Conservation (phyloP, 2,797 vertebrate species). For the Menidia menidia region DNA sequence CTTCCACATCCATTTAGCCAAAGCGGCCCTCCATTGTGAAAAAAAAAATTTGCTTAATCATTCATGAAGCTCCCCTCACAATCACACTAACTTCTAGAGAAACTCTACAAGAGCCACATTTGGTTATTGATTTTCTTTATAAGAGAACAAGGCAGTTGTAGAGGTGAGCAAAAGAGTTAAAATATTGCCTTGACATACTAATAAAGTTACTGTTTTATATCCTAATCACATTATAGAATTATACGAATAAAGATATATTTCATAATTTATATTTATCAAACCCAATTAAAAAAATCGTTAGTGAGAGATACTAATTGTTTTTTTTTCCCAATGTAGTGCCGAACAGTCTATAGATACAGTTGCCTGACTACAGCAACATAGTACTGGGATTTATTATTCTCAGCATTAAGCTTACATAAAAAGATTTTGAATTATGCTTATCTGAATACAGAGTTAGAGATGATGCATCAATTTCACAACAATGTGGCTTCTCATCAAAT, state of each 20-base stretch:
- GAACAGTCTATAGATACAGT: neutral
- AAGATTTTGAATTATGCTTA: constrained; percentile 41
- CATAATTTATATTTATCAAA: no score
- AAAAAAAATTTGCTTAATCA: constrained; percentile 74
- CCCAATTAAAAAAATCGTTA: no score
- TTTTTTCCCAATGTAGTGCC: no score
- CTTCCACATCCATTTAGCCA: constrained; percentile 73
- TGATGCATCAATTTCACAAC: constrained; percentile 36
- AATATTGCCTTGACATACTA: no score
- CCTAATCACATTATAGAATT: no score
- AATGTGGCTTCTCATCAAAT: constrained; percentile 52
- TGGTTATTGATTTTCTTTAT: neutral
- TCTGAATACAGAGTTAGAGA: constrained; percentile 40
- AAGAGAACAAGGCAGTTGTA: neutral
- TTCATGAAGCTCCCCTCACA: constrained; percentile 73
- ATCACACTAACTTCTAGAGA: constrained; percentile 31
- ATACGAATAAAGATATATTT: no score
- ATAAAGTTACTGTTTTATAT: no score
- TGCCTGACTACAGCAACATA: constrained; percentile 26
- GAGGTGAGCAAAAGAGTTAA: neutral
- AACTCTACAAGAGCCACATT: neutral
- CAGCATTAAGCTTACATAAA: constrained; percentile 35
- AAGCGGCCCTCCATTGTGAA: constrained; percentile 63
- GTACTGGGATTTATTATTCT: constrained; percentile 39
- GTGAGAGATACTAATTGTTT: no score